Conservation (phyloP, 2,113 vertebrate genomes). For the Tor tambroides region DNA sequence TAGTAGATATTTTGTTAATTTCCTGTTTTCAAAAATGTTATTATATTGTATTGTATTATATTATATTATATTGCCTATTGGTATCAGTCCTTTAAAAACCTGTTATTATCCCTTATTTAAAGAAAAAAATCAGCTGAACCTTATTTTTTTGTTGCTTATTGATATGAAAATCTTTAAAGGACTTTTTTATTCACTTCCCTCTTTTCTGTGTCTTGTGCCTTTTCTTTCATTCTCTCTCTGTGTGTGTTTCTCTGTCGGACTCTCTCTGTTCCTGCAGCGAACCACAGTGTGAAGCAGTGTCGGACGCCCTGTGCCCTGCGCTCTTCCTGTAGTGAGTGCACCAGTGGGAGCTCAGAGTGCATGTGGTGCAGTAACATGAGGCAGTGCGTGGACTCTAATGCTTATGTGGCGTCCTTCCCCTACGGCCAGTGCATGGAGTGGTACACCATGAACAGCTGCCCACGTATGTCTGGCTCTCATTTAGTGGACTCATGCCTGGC, state of each 20-base stretch:
- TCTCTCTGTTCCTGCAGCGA: constrained; percentile 74
- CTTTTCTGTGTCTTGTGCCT: background rate
- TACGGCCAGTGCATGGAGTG: constrained; percentile 99
- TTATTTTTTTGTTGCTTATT: background rate
- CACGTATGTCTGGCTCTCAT: constrained; percentile 79
- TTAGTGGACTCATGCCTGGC: background rate
- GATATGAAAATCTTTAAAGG: background rate
- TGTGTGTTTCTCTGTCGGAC: background rate
- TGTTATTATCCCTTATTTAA: background rate
- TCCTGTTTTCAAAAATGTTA: too few relatives aligned
- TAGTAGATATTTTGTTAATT: too few relatives aligned
- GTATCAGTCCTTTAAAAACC: background rate
- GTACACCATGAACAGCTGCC: constrained; percentile 95
- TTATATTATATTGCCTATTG: background rate
- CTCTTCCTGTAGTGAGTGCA: constrained; percentile 86
- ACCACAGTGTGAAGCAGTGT: constrained; percentile 97
- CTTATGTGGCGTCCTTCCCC: constrained; percentile 98
- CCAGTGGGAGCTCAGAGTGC: constrained; percentile 94
- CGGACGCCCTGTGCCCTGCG: constrained; percentile 90
- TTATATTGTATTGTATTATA: too few relatives aligned
- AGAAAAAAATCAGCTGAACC: background rate
- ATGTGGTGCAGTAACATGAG: constrained; percentile 99
- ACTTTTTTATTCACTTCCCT: background rate
- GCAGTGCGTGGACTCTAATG: constrained; percentile 97
- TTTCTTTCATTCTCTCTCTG: background rate